phyloP scores from a whole-genome alignment of 2,113 vertebrate species.

The Nesoenas mayeri region DNA sequence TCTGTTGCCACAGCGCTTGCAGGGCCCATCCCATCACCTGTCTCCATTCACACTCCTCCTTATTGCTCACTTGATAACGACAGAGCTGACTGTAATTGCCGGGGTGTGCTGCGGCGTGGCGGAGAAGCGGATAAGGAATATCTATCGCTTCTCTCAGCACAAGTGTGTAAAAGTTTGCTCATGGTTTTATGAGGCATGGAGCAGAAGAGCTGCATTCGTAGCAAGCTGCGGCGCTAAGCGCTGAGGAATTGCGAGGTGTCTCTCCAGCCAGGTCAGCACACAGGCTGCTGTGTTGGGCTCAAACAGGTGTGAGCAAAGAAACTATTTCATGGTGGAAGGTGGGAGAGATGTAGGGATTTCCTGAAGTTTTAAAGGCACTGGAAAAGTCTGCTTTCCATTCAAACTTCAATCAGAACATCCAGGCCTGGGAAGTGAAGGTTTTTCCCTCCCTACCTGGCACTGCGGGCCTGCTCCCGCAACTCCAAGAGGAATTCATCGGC shows the following conservation, averaged over 20 bases:
- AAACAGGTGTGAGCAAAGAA: slow-evolving; percentile 49
- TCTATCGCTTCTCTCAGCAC: neutral
- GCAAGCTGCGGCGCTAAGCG: slow-evolving; percentile 36
- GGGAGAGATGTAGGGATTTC: neutral
- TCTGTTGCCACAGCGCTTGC: slow-evolving; percentile 13
- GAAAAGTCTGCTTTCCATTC: slow-evolving; percentile 16
- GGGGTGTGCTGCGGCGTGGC: neutral
- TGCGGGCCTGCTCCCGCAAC: neutral
- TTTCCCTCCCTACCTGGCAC: neutral
- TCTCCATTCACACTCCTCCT: slow-evolving; percentile 58
- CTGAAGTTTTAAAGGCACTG: neutral
- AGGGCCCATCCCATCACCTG: slow-evolving; percentile 49
- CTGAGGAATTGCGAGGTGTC: neutral
- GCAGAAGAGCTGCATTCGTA: slow-evolving; percentile 40
- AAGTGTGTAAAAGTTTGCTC: slow-evolving; percentile 39
- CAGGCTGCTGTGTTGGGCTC: neutral
- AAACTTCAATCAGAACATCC: neutral
- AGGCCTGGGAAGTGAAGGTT: neutral
- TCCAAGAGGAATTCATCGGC: neutral
- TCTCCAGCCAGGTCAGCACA: neutral
- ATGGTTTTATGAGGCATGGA: slow-evolving; percentile 16
- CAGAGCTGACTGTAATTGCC: neutral
- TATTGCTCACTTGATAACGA: slow-evolving; percentile 61
- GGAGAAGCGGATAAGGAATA: neutral
- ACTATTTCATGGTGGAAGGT: slow-evolving; percentile 10